Evolutionary conservation across 2,888 invertebrate genomes (phyloP).

Genomic region (Norana najaformis): DNA sequence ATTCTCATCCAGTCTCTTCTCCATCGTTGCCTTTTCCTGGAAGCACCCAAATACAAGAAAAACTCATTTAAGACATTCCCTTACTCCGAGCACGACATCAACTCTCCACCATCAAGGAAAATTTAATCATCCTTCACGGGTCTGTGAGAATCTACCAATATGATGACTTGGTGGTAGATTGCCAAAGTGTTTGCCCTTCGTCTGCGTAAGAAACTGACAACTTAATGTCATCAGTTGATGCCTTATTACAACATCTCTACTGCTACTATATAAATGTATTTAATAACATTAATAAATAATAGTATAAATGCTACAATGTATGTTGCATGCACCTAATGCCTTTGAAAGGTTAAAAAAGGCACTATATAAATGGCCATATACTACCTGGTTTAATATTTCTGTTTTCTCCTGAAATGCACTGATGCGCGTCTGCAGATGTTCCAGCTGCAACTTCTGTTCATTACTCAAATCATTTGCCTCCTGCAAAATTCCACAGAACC

Average conservation of each 20-base stretch:
- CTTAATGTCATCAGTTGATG: background rate
- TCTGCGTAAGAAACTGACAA: too few species aligned
- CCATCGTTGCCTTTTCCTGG: constrained; percentile 44
- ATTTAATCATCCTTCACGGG: background rate
- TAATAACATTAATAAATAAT: background rate
- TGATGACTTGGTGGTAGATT: too few species aligned
- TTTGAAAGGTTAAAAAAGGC: background rate
- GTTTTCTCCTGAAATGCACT: constrained; percentile 41
- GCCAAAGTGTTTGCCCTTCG: background rate
- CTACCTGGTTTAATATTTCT: constrained; percentile 45
- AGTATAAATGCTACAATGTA: background rate
- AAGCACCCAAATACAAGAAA: background rate
- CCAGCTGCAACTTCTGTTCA: constrained; percentile 30
- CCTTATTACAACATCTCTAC: background rate
- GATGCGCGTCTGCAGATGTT: constrained; percentile 36
- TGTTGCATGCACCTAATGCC: background rate
- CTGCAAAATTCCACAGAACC: background rate
- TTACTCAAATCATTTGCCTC: constrained; percentile 29
- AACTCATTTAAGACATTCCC: too few species aligned
- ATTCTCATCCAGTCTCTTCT: constrained; percentile 42
- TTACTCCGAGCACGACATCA: too few species aligned
- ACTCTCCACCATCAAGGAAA: background rate
- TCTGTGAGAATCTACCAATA: background rate
- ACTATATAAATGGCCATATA: background rate
- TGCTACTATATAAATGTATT: background rate